Conservation (phyloP, 2,797 vertebrate genomes). For the Pelochelys cantorii region DNA sequence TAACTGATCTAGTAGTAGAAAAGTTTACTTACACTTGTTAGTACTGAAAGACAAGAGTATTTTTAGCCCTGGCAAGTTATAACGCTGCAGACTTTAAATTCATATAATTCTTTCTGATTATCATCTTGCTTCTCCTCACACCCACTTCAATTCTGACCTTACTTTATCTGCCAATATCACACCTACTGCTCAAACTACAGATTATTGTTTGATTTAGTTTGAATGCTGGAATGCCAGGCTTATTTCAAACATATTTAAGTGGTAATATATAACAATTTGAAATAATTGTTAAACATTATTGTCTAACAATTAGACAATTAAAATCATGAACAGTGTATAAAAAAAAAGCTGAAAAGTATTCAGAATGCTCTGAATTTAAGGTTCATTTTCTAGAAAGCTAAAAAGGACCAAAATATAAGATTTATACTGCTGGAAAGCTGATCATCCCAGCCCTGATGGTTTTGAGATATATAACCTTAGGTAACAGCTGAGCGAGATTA, state of each 20-base stretch:
- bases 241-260: slow-evolving; percentile 7
- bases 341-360: background rate
- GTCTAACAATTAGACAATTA: too few relatives aligned
- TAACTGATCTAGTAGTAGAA: background rate
- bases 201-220: background rate
- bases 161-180: background rate
- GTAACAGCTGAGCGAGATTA: background rate
- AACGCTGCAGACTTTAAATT: background rate
- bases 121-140: background rate
- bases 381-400: background rate
- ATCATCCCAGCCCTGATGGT: background rate
- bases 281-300: too few relatives aligned
- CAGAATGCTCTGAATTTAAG: background rate
- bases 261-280: background rate
- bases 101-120: background rate
- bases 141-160: background rate
- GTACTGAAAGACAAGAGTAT: background rate
- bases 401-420: background rate
- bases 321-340: background rate
- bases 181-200: background rate
- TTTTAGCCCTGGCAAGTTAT: background rate
- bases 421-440: background rate
- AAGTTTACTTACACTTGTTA: background rate
- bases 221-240: background rate
- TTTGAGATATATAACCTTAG: background rate